A percentile compares a stretch with the other conserved stretches of the same genome.
Conservation (phyloP, 2,113 vertebrate genomes). For the Pomatostomus ruficeps region DNA sequence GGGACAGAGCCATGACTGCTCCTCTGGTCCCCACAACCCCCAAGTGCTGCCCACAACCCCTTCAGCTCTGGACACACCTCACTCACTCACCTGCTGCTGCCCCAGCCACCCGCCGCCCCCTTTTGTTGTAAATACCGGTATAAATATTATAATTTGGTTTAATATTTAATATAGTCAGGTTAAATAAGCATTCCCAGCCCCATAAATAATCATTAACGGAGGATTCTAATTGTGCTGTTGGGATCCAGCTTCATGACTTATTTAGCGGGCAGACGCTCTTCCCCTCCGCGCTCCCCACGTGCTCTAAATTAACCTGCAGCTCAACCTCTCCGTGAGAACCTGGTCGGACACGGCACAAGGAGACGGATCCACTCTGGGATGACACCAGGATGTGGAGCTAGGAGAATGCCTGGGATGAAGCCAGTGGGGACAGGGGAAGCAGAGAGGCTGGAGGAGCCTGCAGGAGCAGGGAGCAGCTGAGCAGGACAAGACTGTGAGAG, state of each 20-base stretch:
- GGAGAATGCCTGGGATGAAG: neutral
- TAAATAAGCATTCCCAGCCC: constrained; percentile 53
- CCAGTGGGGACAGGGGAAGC: accelerated
- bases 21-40: accelerated
- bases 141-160: constrained; percentile 54
- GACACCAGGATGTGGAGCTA: neutral
- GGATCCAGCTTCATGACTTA: constrained; percentile 68
- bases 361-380: accelerated
- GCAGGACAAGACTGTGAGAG: accelerated
- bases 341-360: neutral
- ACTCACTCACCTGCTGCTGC: neutral
- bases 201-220: constrained; percentile 64
- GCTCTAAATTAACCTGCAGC: neutral
- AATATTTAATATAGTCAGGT: constrained; percentile 69
- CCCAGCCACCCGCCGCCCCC: neutral
- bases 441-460: accelerated
- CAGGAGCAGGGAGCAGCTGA: accelerated
- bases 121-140: constrained; percentile 50
- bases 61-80: accelerated
- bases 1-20: neutral
- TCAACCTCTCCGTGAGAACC: neutral
- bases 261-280: constrained; percentile 29
- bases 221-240: constrained; percentile 67
- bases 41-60: accelerated
- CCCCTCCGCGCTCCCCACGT: neutral